Percentiles rank a stretch among this genome's conserved stretches.
Evolutionary conservation across 1,140 invertebrate species (phyloP).

Genomic region (Ips typographus): DNA sequence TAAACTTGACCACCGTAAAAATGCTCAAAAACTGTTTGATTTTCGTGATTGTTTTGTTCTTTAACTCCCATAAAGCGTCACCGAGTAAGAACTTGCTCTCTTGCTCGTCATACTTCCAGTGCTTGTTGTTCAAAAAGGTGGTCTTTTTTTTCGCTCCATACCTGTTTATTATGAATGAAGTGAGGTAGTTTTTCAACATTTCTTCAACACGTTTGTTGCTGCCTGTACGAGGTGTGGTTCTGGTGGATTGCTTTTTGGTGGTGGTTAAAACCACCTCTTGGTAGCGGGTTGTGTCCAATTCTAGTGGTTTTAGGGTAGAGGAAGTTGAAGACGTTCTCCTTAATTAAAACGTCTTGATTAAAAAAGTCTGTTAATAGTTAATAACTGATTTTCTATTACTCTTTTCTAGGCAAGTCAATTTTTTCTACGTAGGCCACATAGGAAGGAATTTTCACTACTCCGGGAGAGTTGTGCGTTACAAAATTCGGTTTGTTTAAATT

Average conservation of each 20-base stretch:
- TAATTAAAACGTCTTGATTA: too few species aligned
- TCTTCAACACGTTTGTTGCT: conserved; percentile 34
- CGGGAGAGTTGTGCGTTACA: neutral
- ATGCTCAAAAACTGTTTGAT: conserved; percentile 63
- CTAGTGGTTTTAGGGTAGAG: neutral
- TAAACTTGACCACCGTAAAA: conserved; percentile 72
- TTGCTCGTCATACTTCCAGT: neutral
- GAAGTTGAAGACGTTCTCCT: neutral
- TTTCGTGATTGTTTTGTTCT: conserved; percentile 44
- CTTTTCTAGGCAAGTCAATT: conserved; percentile 1
- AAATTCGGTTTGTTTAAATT: neutral
- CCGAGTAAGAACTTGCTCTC: neutral
- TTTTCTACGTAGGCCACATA: conserved; percentile 6
- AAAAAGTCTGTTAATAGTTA: neutral
- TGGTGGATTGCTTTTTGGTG: neutral
- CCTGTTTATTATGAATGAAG: conserved; percentile 38
- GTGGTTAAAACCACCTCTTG: neutral
- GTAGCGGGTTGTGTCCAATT: neutral
- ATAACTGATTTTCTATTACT: neutral
- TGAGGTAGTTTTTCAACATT: conserved; percentile 41
- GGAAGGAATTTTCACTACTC: neutral
- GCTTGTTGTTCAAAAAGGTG: neutral
- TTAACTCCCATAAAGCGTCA: conserved; percentile 35
- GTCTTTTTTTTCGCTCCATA: conserved; percentile 11
- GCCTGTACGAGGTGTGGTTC: neutral